Evolutionary conservation across 2,888 invertebrate genomes (phyloP).

Genomic region (Phaonia tiefii): DNA sequence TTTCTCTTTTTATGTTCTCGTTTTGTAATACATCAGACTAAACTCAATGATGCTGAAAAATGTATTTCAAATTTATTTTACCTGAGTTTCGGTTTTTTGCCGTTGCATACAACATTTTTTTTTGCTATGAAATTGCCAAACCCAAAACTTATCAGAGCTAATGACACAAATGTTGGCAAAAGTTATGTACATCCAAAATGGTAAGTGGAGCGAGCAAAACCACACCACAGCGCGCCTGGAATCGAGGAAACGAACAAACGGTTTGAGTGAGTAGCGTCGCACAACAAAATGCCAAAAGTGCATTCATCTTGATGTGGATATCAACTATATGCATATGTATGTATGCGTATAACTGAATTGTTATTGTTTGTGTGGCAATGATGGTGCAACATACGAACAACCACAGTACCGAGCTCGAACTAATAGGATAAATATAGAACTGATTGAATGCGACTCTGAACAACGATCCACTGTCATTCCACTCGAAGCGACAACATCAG

Average conservation of each 20-base stretch:
- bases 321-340: conserved; percentile 18
- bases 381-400: not conserved
- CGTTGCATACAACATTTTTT: not conserved
- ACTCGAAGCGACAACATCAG: conserved; percentile 26
- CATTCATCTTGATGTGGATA: conserved; percentile 11
- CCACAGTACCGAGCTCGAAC: not conserved
- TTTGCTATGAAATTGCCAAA: conserved; percentile 13
- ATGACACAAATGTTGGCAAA: conserved; percentile 41
- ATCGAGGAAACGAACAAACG: not conserved
- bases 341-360: not conserved
- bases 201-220: conserved; percentile 48
- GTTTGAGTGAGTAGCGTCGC: not conserved
- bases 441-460: conserved; percentile 4
- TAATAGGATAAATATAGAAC: conserved; percentile 18
- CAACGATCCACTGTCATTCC: not conserved
- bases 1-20: too few relatives aligned
- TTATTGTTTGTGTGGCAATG: not conserved
- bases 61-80: conserved; percentile 13
- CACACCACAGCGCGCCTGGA: conserved; percentile 36
- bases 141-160: conserved; percentile 49
- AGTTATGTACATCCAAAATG: conserved; percentile 36
- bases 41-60: not conserved
- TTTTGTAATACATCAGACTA: too few relatives aligned
- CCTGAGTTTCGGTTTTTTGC: not conserved
- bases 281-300: conserved; percentile 9